A percentile compares a stretch with the other conserved stretches of the same genome.
phyloP scores from a whole-genome alignment of 2,888 invertebrate species.

The Platypus cylindrus region DNA sequence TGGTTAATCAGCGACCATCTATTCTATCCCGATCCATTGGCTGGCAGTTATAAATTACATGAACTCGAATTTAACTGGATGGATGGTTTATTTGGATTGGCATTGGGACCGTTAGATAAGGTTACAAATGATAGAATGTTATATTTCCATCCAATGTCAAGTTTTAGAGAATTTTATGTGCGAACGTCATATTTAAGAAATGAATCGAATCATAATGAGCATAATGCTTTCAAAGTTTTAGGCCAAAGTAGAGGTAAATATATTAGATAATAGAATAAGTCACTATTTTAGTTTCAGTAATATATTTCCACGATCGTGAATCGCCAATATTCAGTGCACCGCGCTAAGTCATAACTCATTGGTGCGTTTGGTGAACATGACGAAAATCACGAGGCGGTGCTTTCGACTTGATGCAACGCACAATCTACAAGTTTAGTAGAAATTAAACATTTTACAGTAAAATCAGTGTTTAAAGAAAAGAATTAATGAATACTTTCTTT shows the following conservation, averaged over 20 bases:
- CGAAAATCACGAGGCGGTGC: too few species aligned
- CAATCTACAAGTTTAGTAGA: too few species aligned
- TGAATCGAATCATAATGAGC: slow-evolving; percentile 38
- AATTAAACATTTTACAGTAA: too few species aligned
- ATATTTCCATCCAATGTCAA: slow-evolving; percentile 73
- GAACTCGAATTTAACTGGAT: slow-evolving; percentile 70
- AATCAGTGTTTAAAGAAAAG: too few species aligned
- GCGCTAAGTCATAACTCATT: too few species aligned
- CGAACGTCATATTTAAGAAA: slow-evolving; percentile 52
- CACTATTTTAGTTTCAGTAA: too few species aligned
- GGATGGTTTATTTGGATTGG: slow-evolving; percentile 67
- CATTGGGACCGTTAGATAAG: slow-evolving; percentile 45
- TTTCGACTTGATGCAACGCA: too few species aligned
- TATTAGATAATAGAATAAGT: too few species aligned
- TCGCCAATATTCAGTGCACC: too few species aligned
- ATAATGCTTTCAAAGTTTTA: slow-evolving; percentile 28
- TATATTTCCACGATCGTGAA: too few species aligned
- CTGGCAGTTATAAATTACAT: slow-evolving; percentile 60
- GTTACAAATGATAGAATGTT: slow-evolving; percentile 46
- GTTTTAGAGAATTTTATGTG: slow-evolving; percentile 65
- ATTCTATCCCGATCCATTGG: slow-evolving; percentile 61
- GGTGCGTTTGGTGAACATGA: too few species aligned
- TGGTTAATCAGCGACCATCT: slow-evolving; percentile 58
- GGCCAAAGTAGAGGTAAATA: slow-evolving; percentile 40
- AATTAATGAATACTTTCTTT: too few species aligned